These are phyloP conservation scores for Alligator sinensis DNA, from an alignment of 2,113 vertebrate species.

Conservation along the genomic window DNA sequence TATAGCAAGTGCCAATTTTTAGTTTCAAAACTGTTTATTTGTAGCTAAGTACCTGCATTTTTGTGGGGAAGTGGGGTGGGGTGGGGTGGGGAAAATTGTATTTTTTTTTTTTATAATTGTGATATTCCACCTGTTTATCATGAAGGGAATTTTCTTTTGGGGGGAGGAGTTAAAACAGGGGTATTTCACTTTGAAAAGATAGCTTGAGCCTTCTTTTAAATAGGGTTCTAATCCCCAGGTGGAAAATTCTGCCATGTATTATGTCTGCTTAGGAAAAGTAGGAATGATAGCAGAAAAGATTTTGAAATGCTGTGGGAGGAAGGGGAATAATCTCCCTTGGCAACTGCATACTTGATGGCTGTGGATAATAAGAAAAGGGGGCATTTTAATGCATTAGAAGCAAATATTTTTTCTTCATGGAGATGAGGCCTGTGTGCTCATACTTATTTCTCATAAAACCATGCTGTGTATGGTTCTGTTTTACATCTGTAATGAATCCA, in stretches of 20 bases:
- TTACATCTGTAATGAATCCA: background rate
- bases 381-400: background rate
- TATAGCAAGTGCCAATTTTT: background rate
- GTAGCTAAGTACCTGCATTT: background rate
- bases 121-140: background rate
- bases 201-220: background rate
- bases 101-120: no score
- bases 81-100: no score
- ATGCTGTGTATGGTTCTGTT: fast-evolving
- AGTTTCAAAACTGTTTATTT: background rate
- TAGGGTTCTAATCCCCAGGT: background rate
- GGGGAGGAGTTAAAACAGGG: background rate
- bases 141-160: background rate
- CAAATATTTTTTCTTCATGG: background rate
- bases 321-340: background rate
- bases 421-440: background rate
- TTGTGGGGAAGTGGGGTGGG: background rate
- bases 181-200: background rate
- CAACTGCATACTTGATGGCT: background rate
- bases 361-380: background rate
- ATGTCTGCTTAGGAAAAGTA: background rate
- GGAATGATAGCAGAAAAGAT: background rate
- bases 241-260: background rate
- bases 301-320: background rate
- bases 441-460: background rate